Base-by-base conservation (phyloP, 2,113 vertebrate species). In the Strigops habroptila region DNA sequence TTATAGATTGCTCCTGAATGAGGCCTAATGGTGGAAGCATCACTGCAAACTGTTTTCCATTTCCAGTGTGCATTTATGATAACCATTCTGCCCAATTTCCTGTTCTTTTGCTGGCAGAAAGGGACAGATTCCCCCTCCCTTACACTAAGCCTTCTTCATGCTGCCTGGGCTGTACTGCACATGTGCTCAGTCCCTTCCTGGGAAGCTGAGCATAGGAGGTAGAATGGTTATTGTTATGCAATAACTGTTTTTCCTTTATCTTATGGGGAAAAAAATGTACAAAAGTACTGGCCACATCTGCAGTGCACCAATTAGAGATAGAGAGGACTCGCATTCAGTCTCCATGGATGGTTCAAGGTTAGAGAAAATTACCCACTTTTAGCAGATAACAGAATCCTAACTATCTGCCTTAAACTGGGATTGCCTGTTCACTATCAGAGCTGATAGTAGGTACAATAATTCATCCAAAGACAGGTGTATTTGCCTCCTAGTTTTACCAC, bases 351-450 rank as follows among this genome's bases (percentile, higher is more conserved):
- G 89, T 35, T 96, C 87, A 96, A 97, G 94, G 93, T 94, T 90
- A 86, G 76, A 95, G 89, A 90, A 96, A 97, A 97, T 97, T 85
- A 96, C 89, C 87, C 90, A 90, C 86, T 95, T 96, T 86, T 88
- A 93, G 93, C 43, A 92, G 93, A 96, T 95, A 94, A 92, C 90
- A 96, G 81, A 84, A 96, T 95, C 86, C 92, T 81, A 96, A 94
- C 90, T 93, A 90, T 94, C 80, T 93, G 68, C 84, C 89, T 95
- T 91, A 97, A 95, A 96, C 63, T 90, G 57, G 88, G 80, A 97
- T 88, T 95, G 87, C 82, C 89, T 81, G 48, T 76, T 90, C 12
- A 52, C 77, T 90, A 90, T 96, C 83, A 81, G 67, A 95, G 83
- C 60, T 91, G 86, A 94, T 77, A 95, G 68, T 18, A 93, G 78